These are phyloP conservation scores for Ditylenchus weischeri DNA, from an alignment of 2,888 invertebrate genomes.

Conservation along the genomic window DNA sequence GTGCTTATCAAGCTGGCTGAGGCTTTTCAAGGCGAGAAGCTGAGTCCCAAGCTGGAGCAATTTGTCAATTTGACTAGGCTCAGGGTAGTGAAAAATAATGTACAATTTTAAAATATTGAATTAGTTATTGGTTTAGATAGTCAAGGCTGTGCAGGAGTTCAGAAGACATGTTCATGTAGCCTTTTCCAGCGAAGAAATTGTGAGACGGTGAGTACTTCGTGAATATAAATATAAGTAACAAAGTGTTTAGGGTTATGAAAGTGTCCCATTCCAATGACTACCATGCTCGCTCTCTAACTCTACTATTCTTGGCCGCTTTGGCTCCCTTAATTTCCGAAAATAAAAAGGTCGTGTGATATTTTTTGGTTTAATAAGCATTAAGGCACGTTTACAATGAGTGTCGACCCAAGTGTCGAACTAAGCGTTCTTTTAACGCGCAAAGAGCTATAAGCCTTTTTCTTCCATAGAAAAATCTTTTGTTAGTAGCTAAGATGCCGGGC, in stretches of 20 bases:
- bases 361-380: not conserved
- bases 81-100: slow-evolving; percentile 15
- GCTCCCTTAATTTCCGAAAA: slow-evolving; percentile 34
- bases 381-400: no score
- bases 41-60: slow-evolving; percentile 31
- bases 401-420: no score
- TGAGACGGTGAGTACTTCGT: slow-evolving; percentile 12
- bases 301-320: slow-evolving; percentile 34
- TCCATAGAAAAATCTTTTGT: no score
- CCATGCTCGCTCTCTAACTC: slow-evolving; percentile 33
- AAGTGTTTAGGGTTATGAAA: slow-evolving; percentile 25
- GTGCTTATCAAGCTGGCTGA: slow-evolving; percentile 33
- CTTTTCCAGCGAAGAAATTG: slow-evolving; percentile 30
- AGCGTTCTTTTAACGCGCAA: no score
- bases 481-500: no score
- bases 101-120: not conserved
- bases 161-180: slow-evolving; percentile 23
- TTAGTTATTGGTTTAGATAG: not conserved
- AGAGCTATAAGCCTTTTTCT: no score
- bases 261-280: slow-evolving; percentile 40
- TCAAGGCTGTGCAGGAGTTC: slow-evolving; percentile 32
- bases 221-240: not conserved
- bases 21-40: slow-evolving; percentile 33
- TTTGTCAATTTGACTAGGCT: slow-evolving; percentile 32
- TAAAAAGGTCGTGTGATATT: slow-evolving; percentile 27